Percentiles rank a stretch among this genome's conserved stretches.
Evolutionary conservation across 1,140 invertebrate genomes (phyloP).

Genomic region (Brachionus rubens): DNA sequence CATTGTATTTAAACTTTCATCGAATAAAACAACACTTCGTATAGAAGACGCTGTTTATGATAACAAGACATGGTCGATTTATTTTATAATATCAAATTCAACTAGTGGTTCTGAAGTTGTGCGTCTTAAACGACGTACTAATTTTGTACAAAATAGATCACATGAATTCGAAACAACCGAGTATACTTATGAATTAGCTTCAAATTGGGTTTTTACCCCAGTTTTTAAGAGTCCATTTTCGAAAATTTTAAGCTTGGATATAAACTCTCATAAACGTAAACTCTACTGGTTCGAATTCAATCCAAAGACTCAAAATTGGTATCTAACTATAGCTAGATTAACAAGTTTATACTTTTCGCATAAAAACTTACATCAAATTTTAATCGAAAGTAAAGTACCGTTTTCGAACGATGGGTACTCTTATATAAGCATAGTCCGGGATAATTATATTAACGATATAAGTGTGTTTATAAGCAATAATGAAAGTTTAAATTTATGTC

Average conservation of each 20-base stretch:
- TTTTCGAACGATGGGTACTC: conserved; percentile 36
- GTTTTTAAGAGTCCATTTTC: not conserved
- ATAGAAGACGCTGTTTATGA: conserved; percentile 39
- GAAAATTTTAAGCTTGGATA: conserved; percentile 36
- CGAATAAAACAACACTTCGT: not conserved
- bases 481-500: conserved; percentile 26
- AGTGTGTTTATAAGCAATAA: conserved; percentile 43
- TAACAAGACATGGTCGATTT: conserved; percentile 41
- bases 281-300: conserved; percentile 26
- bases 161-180: not conserved
- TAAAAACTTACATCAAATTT: conserved; percentile 29
- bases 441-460: conserved; percentile 29
- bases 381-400: not conserved
- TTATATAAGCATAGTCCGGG: not conserved
- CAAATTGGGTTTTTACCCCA: not conserved
- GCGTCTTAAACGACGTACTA: not conserved
- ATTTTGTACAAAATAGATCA: not conserved
- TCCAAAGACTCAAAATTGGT: not conserved
- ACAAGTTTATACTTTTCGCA: conserved; percentile 11
- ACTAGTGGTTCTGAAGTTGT: not conserved
- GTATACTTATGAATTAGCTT: not conserved
- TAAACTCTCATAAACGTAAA: conserved; percentile 12
- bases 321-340: not conserved
- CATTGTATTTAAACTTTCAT: not conserved
- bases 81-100: conserved; percentile 16